Percentiles rank a stretch among this genome's conserved stretches.
phyloP scores from a whole-genome alignment of 2,888 invertebrate genomes.

The Plutella xylostella region DNA sequence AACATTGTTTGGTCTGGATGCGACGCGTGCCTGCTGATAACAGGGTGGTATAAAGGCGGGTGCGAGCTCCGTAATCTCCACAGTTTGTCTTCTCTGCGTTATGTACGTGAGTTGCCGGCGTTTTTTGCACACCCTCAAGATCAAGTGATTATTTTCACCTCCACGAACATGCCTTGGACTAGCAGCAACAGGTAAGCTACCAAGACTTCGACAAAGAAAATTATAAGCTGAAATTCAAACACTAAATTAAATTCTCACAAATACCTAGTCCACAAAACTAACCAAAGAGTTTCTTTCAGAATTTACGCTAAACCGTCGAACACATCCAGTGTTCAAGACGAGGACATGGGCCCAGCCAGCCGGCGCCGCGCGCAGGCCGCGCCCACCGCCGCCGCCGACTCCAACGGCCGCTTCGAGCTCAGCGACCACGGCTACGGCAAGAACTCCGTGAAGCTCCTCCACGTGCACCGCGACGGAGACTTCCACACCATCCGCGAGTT shows the following conservation, averaged over 20 bases:
- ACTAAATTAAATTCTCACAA: too few relatives aligned
- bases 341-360: conserved; percentile 18
- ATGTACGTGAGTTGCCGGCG: conserved; percentile 49
- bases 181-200: conserved; percentile 55
- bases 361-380: conserved; percentile 22
- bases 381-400: conserved; percentile 49
- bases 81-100: conserved; percentile 37
- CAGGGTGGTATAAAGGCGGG: neutral
- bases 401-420: conserved; percentile 69
- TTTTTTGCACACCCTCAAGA: conserved; percentile 55
- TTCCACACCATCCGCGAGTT: conserved; percentile 79
- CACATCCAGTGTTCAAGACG: conserved; percentile 40
- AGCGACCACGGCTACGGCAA: conserved; percentile 80
- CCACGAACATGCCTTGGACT: conserved; percentile 58
- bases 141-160: conserved; percentile 38
- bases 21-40: conserved; percentile 27
- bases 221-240: too few relatives aligned
- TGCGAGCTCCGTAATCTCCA: conserved; percentile 10
- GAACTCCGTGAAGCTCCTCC: conserved; percentile 78
- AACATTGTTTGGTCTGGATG: too few relatives aligned
- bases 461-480: conserved; percentile 75
- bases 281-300: conserved; percentile 38
- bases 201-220: too few relatives aligned
- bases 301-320: conserved; percentile 64
- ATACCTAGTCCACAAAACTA: too few relatives aligned